Base-by-base conservation (phyloP, 2,797 vertebrate genomes). In the Cacajao melanocephalus region DNA sequence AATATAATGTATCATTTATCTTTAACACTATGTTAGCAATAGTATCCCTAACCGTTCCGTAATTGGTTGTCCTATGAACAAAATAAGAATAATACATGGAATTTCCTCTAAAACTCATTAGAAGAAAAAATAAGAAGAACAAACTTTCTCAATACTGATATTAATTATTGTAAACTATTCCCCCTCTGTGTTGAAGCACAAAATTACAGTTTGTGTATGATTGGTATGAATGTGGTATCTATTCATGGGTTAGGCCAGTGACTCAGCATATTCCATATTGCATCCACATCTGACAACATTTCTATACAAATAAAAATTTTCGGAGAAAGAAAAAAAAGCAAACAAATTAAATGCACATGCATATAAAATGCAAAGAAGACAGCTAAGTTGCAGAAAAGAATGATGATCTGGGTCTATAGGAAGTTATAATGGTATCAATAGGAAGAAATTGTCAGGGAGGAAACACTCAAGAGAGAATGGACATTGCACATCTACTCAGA, bases 401-500 rank as follows among this genome's bases (percentile, higher is more conserved):
- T 5, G 10, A 22, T 57, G 15, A 22, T 13, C 30, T 58, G 14
- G 13, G 36, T 84, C 36, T 55, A 7, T 9, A 44, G 22, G 44
- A 57, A 90, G 52, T 15, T 87, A 15, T 13, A 10, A 4, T 9
- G 7, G 2, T 15, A 50, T 64, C 41, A 15, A 28, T 19, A 19
- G 22, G 20, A 93, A 61, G 22, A 19, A 61, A 52, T 0, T 19
- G 2, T 12, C 26, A 36, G 67, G 3, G 24, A 90, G 22, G 36
- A 61, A 33, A 50, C 4, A 22, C 19, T 24, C 7, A 13, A 46
- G 7, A 24, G 5, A 26, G 26, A 57, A 7, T 0, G 39, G 22
- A 5, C 2, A 2, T 4, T 6, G 22, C 1, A 28, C 2, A 15
- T 13, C 39, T 11, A 17, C 1, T 2, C 39, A 26, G 4, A 79